phyloP scores from a whole-genome alignment of 2,888 invertebrate genomes.

The Uloborus plumipes region DNA sequence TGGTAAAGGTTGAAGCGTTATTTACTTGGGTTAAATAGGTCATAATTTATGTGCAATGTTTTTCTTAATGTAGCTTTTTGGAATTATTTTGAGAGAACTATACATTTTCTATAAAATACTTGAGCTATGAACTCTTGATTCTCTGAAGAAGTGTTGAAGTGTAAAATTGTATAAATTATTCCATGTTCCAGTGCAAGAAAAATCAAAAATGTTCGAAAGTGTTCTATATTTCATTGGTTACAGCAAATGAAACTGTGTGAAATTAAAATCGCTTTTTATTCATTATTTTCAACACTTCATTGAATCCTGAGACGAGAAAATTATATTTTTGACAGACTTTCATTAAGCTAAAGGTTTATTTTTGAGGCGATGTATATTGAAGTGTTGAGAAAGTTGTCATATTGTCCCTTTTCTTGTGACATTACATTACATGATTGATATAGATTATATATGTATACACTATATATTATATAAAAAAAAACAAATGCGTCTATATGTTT shows the following conservation, averaged over 20 bases:
- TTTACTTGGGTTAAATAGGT: constrained; percentile 60
- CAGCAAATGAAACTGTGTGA: no score
- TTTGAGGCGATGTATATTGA: constrained; percentile 58
- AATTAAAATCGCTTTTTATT: no score
- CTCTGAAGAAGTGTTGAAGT: constrained; percentile 47
- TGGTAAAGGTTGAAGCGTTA: constrained; percentile 60
- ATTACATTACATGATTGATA: constrained; percentile 52
- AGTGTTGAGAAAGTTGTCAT: constrained; percentile 39
- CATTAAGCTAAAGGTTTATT: constrained; percentile 49
- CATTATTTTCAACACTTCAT: constrained; percentile 44
- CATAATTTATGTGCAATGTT: constrained; percentile 64
- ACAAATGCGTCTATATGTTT: constrained; percentile 40
- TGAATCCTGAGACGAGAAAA: constrained; percentile 24
- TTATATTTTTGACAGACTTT: constrained; percentile 58
- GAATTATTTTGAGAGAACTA: constrained; percentile 54
- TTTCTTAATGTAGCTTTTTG: constrained; percentile 60
- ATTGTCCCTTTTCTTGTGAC: constrained; percentile 48
- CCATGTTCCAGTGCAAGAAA: no score
- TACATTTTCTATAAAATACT: constrained; percentile 37
- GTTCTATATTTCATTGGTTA: no score
- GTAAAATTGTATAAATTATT: neutral
- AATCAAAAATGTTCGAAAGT: no score
- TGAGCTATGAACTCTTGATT: constrained; percentile 31
- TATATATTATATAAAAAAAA: constrained; percentile 50
- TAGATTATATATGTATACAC: constrained; percentile 45